A percentile compares a stretch with the other conserved stretches of the same genome.
Evolutionary conservation across 2,888 invertebrate species (phyloP).

Genomic region (Iphiclides podalirius): DNA sequence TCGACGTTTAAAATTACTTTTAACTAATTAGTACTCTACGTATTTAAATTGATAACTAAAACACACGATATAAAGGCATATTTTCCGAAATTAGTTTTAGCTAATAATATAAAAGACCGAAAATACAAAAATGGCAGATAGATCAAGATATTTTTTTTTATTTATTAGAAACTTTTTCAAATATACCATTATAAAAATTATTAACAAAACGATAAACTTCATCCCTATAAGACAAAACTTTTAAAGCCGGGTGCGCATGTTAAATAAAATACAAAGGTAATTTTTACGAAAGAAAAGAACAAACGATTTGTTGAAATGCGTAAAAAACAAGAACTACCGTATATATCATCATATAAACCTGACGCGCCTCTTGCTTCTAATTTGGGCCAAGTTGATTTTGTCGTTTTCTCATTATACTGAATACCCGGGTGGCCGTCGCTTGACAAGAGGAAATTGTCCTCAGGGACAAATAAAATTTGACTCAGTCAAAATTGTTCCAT

Average conservation of each 20-base stretch:
- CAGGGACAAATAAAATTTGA: conserved; percentile 72
- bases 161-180: no score
- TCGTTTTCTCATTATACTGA: conserved; percentile 70
- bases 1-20: conserved; percentile 10
- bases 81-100: no score
- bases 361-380: conserved; percentile 52
- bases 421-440: conserved; percentile 71
- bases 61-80: not conserved
- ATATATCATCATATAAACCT: conserved; percentile 52
- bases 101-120: no score
- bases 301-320: conserved; percentile 3
- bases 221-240: no score
- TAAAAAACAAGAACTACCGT: conserved; percentile 13
- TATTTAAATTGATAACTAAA: not conserved
- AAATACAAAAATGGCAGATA: no score
- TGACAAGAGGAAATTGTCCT: conserved; percentile 75
- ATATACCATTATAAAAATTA: no score
- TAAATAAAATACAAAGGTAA: no score
- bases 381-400: conserved; percentile 66
- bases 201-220: no score
- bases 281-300: no score
- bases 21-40: not conserved
- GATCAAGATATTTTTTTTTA: no score
- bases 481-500: conserved; percentile 55
- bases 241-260: no score